Base-by-base conservation (phyloP, 2,113 vertebrate genomes). In the Pluvialis apricaria region DNA sequence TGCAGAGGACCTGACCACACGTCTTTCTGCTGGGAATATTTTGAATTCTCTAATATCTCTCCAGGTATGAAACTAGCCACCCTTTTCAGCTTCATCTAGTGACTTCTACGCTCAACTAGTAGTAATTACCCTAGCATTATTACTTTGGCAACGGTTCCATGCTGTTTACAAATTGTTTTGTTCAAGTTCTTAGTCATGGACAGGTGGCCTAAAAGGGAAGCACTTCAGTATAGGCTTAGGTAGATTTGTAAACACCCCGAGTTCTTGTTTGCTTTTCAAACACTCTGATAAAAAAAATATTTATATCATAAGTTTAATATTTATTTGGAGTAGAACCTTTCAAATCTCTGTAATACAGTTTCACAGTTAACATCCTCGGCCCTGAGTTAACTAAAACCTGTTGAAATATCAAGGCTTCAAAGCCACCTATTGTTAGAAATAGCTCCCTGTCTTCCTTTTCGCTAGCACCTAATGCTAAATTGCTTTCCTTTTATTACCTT, bases 401-500 rank as follows among this genome's bases (percentile, higher is more conserved):
- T 88, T 73, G 68, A 88, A 92, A 90, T 26, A 66, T 75, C 80
- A 91, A 94, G 90, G 45, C 64, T 92, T 94, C 83, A 81, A 84
- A 96, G 55, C 31, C 65, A 82, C 15, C 81, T 85, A 65, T 91
- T 76, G 81, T 96, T 92, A 34, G 1, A 82, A 94, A 95, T 38
- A 96, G 83, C 57, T 96, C 80, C 64, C 86, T 20, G 10, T 51
- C 80, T 92, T 75, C 80, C 72, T 91, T 94, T 97, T 92, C 5
- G 5, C 22, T 57, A 64, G 47, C 84, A 92, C 77, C 89, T 92
- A 44, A 82, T 88, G 84, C 73, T 94, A 95, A 91, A 96, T 94
- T 94, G 38, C 69, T 31, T 96, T 91, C 64, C 55, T 91, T 94
- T 95, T 83, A 86, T 86, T 92, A 70, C 26, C 42, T 88, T 95